Evolutionary conservation across 2,797 vertebrate genomes (phyloP).

Genomic region (Dermochelys coriacea): DNA sequence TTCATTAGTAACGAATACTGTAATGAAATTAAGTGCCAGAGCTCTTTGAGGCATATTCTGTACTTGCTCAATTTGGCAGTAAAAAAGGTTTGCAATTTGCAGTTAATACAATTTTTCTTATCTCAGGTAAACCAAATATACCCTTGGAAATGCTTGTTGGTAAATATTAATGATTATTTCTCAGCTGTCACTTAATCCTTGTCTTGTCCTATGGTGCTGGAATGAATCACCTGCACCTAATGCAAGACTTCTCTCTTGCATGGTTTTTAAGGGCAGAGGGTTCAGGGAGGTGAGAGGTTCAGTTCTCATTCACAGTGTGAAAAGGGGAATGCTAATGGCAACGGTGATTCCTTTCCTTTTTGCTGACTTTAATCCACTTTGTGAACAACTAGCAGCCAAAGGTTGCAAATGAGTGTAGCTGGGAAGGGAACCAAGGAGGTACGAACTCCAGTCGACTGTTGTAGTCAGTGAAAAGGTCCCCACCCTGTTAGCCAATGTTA

Average conservation of each 20-base stretch:
- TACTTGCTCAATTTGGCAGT: neutral
- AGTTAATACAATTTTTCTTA: neutral
- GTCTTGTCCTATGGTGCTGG: neutral
- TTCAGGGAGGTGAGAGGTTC: fast-evolving
- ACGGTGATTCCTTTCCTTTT: neutral
- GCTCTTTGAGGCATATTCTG: neutral
- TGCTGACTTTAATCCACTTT: neutral
- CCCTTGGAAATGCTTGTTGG: fast-evolving
- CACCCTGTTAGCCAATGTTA: neutral
- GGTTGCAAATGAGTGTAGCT: neutral
- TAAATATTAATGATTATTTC: neutral
- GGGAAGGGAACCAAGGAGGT: neutral
- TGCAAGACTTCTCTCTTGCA: neutral
- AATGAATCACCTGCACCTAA: fast-evolving
- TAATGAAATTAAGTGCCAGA: neutral
- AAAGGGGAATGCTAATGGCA: neutral
- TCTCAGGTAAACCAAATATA: neutral
- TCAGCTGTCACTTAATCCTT: neutral
- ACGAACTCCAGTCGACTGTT: neutral
- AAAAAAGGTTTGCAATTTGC: neutral
- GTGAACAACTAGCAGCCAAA: neutral
- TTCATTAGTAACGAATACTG: neutral
- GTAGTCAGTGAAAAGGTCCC: neutral
- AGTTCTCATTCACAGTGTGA: neutral
- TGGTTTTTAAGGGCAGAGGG: neutral